Base-by-base conservation (phyloP, 1,140 invertebrate genomes). In the Drosophila nigrodunni region DNA sequence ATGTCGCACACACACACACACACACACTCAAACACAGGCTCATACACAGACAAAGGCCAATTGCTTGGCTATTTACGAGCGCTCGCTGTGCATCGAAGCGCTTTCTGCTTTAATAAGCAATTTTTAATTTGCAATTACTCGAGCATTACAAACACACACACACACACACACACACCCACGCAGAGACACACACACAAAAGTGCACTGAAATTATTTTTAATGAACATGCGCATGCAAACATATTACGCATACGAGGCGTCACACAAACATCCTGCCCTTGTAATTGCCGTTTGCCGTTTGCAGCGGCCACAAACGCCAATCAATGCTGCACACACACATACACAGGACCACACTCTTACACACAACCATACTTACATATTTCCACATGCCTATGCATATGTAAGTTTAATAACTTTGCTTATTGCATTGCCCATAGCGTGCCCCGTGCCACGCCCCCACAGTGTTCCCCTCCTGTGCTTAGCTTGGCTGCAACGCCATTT, bases 51-150 rank as follows among this genome's bases (percentile, higher is more conserved):
- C 62, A 73, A 49, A 67, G 69, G 46, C 55, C 73, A 66, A 61
- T 67, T 66, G 62, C 52, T 54, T 43, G 46, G 62, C 68, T 65
- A 72, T 71, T 71, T 64, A 71, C 69, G 61, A 77, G 47, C 59
- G 10, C 11, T 30, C 18, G n/a, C 8, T 2, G 43, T 18, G 18
- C 13, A 4, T 41, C 39, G 25, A 39, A 39, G 55, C 46, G 74
- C 25, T 73, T 87, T 87, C 77, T 83, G 80, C 80, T 76, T 88
- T 88, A 83, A 88, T 88, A 89, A 88, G 85, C 85, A 89, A 88
- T 89, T 88, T 89, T 88, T 88, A 88, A 88, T 85, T 89, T 89
- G 85, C 85, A 85, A 88, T 88, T 88, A 88, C 85, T 88, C 77
- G 69, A 69, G 65, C 65, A 88, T 65, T 78, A 67, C 46, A 57